A percentile compares a stretch with the other conserved stretches of the same genome.
These are phyloP conservation scores for Xestobium rufovillosum DNA, from an alignment of 2,888 invertebrate species.

Conservation along the genomic window DNA sequence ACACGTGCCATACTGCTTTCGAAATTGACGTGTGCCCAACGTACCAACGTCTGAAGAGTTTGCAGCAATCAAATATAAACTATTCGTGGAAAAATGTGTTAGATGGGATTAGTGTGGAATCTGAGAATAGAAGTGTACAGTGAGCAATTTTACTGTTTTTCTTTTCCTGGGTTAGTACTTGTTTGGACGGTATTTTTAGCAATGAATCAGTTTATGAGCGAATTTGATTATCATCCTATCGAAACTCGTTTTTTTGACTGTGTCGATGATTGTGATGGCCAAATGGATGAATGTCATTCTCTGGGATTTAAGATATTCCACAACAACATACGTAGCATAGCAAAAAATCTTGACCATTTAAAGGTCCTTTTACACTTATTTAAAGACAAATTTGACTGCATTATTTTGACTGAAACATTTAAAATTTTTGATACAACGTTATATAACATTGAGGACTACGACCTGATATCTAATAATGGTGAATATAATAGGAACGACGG, in stretches of 20 bases:
- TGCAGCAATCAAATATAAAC: background rate
- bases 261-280: too few species aligned
- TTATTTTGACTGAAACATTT: background rate
- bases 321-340: background rate
- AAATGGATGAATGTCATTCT: too few species aligned
- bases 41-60: background rate
- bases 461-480: background rate
- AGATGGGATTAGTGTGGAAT: too few species aligned
- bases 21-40: background rate
- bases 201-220: too few species aligned
- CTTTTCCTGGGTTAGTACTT: too few species aligned
- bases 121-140: too few species aligned
- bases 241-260: too few species aligned
- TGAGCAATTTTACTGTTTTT: too few species aligned
- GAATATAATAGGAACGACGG: background rate
- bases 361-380: background rate
- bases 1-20: background rate
- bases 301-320: background rate
- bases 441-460: conserved; percentile 1
- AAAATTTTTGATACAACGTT: background rate
- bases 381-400: background rate
- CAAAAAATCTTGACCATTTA: background rate
- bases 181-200: too few species aligned
- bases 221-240: too few species aligned
- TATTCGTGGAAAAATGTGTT: background rate